These are phyloP conservation scores for Lasiommata megera DNA, from an alignment of 2,888 invertebrate species.

Conservation along the genomic window DNA sequence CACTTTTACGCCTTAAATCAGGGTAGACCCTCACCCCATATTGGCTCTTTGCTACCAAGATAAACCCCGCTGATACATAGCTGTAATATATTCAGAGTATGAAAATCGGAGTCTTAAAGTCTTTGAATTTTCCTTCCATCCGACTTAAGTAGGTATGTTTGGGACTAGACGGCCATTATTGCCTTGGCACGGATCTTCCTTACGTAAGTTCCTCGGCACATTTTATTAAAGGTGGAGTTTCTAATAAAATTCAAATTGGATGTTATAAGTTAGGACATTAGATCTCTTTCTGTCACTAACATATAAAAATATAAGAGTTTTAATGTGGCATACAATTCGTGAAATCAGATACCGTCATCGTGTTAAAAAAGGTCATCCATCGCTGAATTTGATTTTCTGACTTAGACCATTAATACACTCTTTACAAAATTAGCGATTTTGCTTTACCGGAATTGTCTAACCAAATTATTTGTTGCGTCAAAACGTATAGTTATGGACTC, in stretches of 20 bases:
- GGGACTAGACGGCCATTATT: constrained; percentile 25
- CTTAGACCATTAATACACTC: no score
- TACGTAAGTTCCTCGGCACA: constrained; percentile 10
- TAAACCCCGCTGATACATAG: constrained; percentile 36
- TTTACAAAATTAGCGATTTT: no score
- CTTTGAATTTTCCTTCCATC: constrained; percentile 37
- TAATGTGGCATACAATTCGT: no score
- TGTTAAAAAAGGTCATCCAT: no score
- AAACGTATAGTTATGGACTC: no score
- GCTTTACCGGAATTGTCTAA: no score
- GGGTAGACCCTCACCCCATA: constrained; percentile 25
- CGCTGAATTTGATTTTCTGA: no score
- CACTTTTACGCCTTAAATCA: background rate
- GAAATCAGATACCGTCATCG: no score
- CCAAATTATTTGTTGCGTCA: no score
- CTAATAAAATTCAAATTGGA: constrained; percentile 16
- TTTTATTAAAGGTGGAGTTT: constrained; percentile 13
- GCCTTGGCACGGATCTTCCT: constrained; percentile 18
- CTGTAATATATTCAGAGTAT: constrained; percentile 52
- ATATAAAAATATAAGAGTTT: no score
- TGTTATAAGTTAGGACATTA: constrained; percentile 1
- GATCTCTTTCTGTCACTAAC: background rate
- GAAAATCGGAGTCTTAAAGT: constrained; percentile 47
- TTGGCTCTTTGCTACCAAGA: constrained; percentile 26
- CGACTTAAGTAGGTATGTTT: constrained; percentile 28